Percentiles rank a stretch among this genome's conserved stretches.
Evolutionary conservation across 2,113 vertebrate species (phyloP).

Genomic region (Otolemur garnettii): DNA sequence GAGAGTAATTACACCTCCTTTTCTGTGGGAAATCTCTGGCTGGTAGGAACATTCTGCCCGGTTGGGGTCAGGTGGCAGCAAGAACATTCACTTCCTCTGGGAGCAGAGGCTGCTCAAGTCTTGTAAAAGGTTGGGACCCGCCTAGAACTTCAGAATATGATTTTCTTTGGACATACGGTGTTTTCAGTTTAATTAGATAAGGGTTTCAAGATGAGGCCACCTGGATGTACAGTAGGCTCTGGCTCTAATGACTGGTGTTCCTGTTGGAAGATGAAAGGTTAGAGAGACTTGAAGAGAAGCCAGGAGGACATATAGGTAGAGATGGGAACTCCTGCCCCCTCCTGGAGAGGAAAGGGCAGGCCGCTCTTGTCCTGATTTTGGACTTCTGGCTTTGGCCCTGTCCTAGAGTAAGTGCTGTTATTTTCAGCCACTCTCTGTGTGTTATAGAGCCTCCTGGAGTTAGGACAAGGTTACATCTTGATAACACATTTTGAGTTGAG

Average conservation of each 20-base stretch:
- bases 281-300: not conserved
- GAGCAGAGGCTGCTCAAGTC: accelerated
- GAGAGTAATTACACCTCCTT: not conserved
- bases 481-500: not conserved
- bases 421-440: not conserved
- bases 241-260: not conserved
- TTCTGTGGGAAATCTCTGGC: accelerated
- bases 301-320: accelerated
- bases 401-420: too few relatives aligned
- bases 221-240: too few relatives aligned
- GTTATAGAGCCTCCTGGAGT: not conserved
- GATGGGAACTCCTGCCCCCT: accelerated
- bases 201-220: accelerated
- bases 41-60: accelerated
- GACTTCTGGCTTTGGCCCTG: not conserved
- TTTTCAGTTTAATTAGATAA: not conserved
- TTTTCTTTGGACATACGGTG: not conserved
- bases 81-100: accelerated
- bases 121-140: accelerated
- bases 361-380: not conserved
- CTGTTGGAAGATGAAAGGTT: not conserved
- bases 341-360: not conserved
- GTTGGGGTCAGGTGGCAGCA: accelerated
- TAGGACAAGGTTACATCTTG: not conserved
- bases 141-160: not conserved